Evolutionary conservation across 2,888 invertebrate species (phyloP), one percentile per base, ranked within the genome.

Genomic region (Dryocosmus kuriphilus): DNA sequence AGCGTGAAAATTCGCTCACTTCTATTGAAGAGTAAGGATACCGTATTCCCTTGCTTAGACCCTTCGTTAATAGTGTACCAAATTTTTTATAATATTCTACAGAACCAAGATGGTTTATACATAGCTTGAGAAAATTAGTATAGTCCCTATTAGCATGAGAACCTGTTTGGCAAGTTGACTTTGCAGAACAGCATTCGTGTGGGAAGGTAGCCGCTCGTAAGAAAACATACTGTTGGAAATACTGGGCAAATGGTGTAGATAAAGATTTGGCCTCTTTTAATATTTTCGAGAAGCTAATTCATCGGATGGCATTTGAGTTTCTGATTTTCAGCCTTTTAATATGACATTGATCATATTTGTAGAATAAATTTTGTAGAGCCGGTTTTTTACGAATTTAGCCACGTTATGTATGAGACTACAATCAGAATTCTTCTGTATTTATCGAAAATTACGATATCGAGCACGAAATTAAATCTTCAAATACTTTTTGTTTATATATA

Each of bases 381-480:
- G 27, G 27, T 71, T 24, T 67, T 65, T 71, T 71, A 71, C 46
- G n/a, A 71, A 71, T 67, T 67, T 24, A 67, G 19, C 19, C 27
- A 51, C 4, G 30, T 46, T 71, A 62, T 62, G n/a, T 71, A 62
- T 62, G n/a, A 35, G 30, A 62, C 35, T 19, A 32, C n/a, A 62
- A 35, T 62, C n/a, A 32, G n/a, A 62, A 32, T 62, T 16, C 32
- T 62, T 35, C 16, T 19, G n/a, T 19, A n/a, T 9, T 30, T 62
- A 62, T 62, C 30, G 32, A 62, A 32, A 62, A 32, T 8, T 9
- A 30, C n/a, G n/a, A 30, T 35, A 9, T n/a, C 32, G 0, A 62
- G 8, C 62, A 62, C 62, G 3, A 62, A 19, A 62, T 32, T 9
- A 30, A 61, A 27, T 61, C 30, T 27, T 30, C 30, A 61, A 60